Evolutionary conservation across 2,113 vertebrate genomes (phyloP).

Genomic region (Notothenia rossii): DNA sequence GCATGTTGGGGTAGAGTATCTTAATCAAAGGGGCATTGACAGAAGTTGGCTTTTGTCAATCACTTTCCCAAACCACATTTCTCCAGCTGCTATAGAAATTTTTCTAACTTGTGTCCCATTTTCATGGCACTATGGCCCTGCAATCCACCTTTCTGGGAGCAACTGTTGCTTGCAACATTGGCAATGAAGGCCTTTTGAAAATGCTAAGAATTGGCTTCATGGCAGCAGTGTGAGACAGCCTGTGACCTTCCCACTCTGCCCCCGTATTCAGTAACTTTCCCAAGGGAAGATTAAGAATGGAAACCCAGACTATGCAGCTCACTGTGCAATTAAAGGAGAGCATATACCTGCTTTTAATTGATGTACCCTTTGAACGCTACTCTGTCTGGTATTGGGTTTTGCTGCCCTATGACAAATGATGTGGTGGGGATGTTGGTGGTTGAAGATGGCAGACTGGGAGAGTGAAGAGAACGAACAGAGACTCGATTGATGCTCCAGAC

Average conservation of each 20-base stretch:
- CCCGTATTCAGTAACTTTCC: conserved; percentile 16
- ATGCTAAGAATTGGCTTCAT: conserved; percentile 49
- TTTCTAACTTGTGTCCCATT: conserved; percentile 26
- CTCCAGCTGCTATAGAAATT: background rate
- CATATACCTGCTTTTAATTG: conserved; percentile 25
- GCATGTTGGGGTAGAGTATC: background rate
- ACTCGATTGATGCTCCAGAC: conserved; percentile 49
- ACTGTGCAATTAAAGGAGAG: background rate
- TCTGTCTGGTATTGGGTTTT: conserved; percentile 26
- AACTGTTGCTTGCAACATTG: conserved; percentile 20
- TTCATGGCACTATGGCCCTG: conserved; percentile 1
- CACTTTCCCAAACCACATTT: background rate
- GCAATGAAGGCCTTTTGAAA: conserved; percentile 34
- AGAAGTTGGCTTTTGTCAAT: conserved; percentile 5
- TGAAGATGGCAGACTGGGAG: conserved; percentile 55
- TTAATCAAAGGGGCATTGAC: background rate
- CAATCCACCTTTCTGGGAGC: background rate
- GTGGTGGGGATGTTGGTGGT: conserved; percentile 54
- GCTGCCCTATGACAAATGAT: conserved; percentile 51
- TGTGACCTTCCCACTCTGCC: conserved; percentile 27
- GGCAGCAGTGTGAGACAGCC: conserved; percentile 39
- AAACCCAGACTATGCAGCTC: background rate
- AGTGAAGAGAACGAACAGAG: conserved; percentile 53
- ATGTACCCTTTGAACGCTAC: conserved; percentile 21
- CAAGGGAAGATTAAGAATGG: conserved; percentile 19